Evolutionary conservation across 2,113 vertebrate species (phyloP).

Genomic region (Pungitius pungitius): DNA sequence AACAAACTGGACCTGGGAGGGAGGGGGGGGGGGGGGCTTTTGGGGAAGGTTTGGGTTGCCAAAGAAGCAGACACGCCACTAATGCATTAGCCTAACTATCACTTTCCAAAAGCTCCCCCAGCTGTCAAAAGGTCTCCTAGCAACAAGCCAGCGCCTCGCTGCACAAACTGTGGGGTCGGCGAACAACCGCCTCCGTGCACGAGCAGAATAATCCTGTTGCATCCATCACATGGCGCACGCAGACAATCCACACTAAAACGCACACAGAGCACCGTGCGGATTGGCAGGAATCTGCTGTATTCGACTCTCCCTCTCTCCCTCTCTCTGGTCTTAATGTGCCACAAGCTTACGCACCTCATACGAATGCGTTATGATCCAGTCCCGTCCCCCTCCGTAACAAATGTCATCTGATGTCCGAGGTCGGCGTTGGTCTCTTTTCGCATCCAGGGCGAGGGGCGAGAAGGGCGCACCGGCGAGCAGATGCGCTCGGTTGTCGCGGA

Average conservation of each 20-base stretch:
- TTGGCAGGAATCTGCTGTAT: constrained; percentile 38
- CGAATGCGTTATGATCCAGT: constrained; percentile 54
- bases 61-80: constrained; percentile 53
- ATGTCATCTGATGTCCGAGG: constrained; percentile 58
- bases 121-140: constrained; percentile 80
- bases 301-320: not conserved
- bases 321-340: constrained; percentile 15
- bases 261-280: constrained; percentile 14
- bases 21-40: not conserved
- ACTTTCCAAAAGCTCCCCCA: constrained; percentile 71
- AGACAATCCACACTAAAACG: constrained; percentile 16
- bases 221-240: constrained; percentile 39
- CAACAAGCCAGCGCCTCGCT: constrained; percentile 80
- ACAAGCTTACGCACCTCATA: constrained; percentile 74
- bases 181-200: constrained; percentile 18
- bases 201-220: constrained; percentile 57
- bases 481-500: constrained; percentile 36
- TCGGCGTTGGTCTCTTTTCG: not conserved
- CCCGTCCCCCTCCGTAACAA: constrained; percentile 38
- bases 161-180: constrained; percentile 49
- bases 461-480: constrained; percentile 17
- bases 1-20: not conserved
- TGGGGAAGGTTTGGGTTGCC: constrained; percentile 52
- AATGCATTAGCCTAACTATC: constrained; percentile 58
- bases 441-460: constrained; percentile 24